These are phyloP conservation scores for Mongoloraphidia duomilia DNA, from an alignment of 2,888 invertebrate species.

Conservation along the genomic window DNA sequence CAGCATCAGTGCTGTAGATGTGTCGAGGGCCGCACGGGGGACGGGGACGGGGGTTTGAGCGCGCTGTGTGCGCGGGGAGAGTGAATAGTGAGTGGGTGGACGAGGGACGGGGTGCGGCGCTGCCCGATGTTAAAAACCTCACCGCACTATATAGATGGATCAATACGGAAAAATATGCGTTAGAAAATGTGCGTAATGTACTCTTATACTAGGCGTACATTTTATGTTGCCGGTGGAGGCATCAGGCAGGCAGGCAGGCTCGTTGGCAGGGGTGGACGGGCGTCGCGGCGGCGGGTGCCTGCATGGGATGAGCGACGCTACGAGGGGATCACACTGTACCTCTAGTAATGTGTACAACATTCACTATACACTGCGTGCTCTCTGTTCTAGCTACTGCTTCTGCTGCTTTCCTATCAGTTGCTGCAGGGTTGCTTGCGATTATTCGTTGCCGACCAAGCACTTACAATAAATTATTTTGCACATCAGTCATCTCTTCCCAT, in stretches of 20 bases:
- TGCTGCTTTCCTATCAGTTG: slow-evolving; percentile 1
- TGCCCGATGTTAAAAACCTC: slow-evolving; percentile 7
- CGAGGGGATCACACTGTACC: too few relatives aligned
- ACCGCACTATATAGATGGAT: slow-evolving; percentile 6
- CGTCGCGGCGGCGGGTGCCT: slow-evolving; percentile 7
- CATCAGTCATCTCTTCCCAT: too few relatives aligned
- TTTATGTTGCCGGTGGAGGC: neutral
- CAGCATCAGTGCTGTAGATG: neutral
- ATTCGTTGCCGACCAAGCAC: neutral
- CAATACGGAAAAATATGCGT: slow-evolving; percentile 9
- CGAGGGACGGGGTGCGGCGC: neutral
- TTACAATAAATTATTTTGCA: too few relatives aligned
- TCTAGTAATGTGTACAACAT: too few relatives aligned
- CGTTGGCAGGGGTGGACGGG: slow-evolving; percentile 5
- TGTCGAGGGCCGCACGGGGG: neutral
- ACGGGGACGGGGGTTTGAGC: neutral
- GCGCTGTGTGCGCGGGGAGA: neutral
- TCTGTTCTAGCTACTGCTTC: neutral
- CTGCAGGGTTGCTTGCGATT: neutral
- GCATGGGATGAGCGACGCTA: neutral
- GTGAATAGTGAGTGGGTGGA: neutral
- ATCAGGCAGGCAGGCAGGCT: too few relatives aligned
- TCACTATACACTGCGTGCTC: too few relatives aligned
- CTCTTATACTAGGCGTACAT: slow-evolving; percentile 6
- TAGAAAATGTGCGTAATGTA: slow-evolving; percentile 9